Percentiles rank a stretch among this genome's conserved stretches.
Conservation (phyloP, 2,888 invertebrate species). For the Lypha dubia region DNA sequence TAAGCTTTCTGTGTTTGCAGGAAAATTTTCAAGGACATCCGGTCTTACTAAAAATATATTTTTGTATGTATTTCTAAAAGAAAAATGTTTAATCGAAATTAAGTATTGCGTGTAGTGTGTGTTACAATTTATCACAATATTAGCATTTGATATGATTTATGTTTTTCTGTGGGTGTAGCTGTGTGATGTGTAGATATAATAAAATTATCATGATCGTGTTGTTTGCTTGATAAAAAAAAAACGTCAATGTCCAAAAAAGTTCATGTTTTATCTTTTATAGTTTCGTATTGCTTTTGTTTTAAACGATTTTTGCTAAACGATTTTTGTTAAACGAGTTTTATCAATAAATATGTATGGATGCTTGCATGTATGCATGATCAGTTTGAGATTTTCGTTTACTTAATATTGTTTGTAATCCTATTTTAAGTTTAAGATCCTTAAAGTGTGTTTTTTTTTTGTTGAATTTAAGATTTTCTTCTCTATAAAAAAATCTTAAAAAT, state of each 20-base stretch:
- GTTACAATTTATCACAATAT: slow-evolving; percentile 73
- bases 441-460: slow-evolving; percentile 59
- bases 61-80: not conserved
- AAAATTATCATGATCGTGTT: not conserved
- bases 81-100: not conserved
- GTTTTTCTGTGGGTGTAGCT: slow-evolving; percentile 61
- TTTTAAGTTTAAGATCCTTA: slow-evolving; percentile 49
- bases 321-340: slow-evolving; percentile 29
- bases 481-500: slow-evolving; percentile 35
- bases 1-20: slow-evolving; percentile 32
- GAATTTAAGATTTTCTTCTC: slow-evolving; percentile 54
- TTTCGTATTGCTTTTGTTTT: slow-evolving; percentile 66
- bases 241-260: slow-evolving; percentile 20
- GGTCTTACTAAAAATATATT: not conserved
- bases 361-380: too few relatives aligned
- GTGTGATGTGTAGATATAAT: not conserved
- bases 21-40: not conserved
- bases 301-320: slow-evolving; percentile 44
- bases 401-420: slow-evolving; percentile 4
- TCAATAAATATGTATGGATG: slow-evolving; percentile 28
- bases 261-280: slow-evolving; percentile 13
- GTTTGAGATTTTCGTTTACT: slow-evolving; percentile 19
- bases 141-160: slow-evolving; percentile 73
- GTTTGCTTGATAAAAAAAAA: slow-evolving; percentile 9
- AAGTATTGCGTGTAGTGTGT: slow-evolving; percentile 40